phyloP scores from a whole-genome alignment of 2,888 invertebrate species.

The Pheosia tremula region DNA sequence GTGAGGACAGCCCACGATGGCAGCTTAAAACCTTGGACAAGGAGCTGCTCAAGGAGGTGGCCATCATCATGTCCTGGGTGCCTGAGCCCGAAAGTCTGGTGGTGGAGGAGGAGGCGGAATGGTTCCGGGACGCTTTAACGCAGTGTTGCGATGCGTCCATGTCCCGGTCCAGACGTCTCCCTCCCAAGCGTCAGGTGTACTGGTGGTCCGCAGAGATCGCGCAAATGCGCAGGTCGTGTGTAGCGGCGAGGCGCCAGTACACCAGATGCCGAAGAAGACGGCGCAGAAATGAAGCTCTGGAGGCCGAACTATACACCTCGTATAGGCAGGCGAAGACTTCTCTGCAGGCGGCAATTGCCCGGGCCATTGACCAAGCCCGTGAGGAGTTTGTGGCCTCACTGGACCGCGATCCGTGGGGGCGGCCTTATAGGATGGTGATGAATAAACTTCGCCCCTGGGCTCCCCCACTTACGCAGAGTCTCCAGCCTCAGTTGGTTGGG shows the following conservation, averaged over 20 bases:
- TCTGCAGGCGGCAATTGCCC: neutral
- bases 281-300: neutral
- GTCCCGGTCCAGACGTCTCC: neutral
- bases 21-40: constrained; percentile 1
- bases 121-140: constrained; percentile 3
- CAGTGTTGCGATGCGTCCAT: constrained; percentile 8
- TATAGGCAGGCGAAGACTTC: constrained; percentile 6
- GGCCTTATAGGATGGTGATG: neutral
- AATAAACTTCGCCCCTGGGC: constrained; percentile 10
- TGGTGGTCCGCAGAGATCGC: constrained; percentile 13
- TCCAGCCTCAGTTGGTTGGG: neutral
- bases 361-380: too few species aligned
- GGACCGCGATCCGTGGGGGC: neutral
- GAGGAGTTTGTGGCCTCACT: too few species aligned
- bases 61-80: neutral
- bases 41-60: constrained; percentile 2
- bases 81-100: neutral
- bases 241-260: constrained; percentile 3
- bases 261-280: constrained; percentile 2
- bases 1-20: constrained; percentile 1
- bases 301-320: neutral
- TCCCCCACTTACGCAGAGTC: constrained; percentile 3
- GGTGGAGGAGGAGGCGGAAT: neutral
- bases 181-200: constrained; percentile 6
- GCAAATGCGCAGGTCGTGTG: constrained; percentile 5